Base-by-base conservation (phyloP, 2,888 invertebrate species). In the Spisula subtruncata region DNA sequence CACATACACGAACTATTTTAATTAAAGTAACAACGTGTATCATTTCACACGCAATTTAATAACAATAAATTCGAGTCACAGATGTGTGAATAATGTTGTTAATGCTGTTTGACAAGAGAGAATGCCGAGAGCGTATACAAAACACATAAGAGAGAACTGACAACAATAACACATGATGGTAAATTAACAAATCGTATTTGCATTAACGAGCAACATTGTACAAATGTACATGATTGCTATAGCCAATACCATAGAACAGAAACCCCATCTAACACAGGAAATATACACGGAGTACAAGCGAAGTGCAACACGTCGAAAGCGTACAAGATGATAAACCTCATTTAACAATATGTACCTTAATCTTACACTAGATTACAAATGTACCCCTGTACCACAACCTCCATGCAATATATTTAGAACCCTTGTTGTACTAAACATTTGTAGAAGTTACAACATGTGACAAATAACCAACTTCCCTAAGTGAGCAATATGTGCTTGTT, bases 1-100 rank as follows among this genome's bases (percentile, higher is more conserved):
- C 25, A 5, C 10, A 66, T 25, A 66, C 60, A 66, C 60, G 60
- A 66, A 25, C 25, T n/a, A 25, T 25, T 66, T 66, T 66, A 66
- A n/a, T 66, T 66, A 66, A 66, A n/a, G 60, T 66, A 66, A 66
- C 60, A 66, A 12, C 0, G 0, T 5, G 25, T n/a, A 25, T 66
- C 60, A 25, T 66, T 66, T 66, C 25, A 66, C 60, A n/a, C 25
- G 20, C 60, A 60, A 60, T 60, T n/a, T 60, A 60, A 60, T 60
- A 60, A n/a, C 60, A 60, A n/a, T 60, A 60, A 60, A 60, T 60
- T 60, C 60, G 6, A 60, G 60, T 66, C 25, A 66, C 60, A 66
- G 60, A 66, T 66, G 60, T 1, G 60, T 8, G n/a, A 25, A 66
- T 66, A 1, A 66, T 66, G 60, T 4, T 25, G 60, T 25, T 66